Evolutionary conservation across 2,888 invertebrate species (phyloP).

Genomic region (Protophormia terraenovae): DNA sequence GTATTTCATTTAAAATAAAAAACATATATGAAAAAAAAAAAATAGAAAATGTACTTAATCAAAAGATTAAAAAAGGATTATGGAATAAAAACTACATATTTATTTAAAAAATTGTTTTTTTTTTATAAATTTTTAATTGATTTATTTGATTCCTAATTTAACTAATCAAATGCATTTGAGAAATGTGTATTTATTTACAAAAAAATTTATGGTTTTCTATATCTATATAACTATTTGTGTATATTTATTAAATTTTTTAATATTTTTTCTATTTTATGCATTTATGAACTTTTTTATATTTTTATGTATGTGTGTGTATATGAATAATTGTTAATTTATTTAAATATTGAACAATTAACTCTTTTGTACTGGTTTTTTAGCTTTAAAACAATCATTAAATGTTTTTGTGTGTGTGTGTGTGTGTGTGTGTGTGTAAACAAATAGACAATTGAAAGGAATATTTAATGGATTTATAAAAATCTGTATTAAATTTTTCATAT

Average conservation of each 20-base stretch:
- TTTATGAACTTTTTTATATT: neutral
- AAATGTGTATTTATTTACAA: constrained; percentile 25
- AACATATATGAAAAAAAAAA: neutral
- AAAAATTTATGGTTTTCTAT: neutral
- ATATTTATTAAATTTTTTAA: neutral
- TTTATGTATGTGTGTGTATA: neutral
- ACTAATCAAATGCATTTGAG: constrained; percentile 30
- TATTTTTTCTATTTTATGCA: neutral
- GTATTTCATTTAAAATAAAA: constrained; percentile 8
- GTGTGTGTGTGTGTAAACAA: neutral
- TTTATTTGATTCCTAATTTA: constrained; percentile 55
- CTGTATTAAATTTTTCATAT: neutral
- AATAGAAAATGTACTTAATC: constrained; percentile 54
- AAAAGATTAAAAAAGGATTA: constrained; percentile 50
- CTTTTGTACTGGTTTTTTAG: constrained; percentile 48
- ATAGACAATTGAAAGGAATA: neutral
- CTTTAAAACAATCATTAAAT: constrained; percentile 50
- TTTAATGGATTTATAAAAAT: neutral
- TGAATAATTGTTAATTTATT: constrained; percentile 24
- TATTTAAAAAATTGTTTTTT: neutral
- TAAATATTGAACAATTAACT: constrained; percentile 25
- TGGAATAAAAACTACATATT: constrained; percentile 19
- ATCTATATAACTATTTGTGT: neutral
- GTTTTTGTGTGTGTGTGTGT: constrained; percentile 19
- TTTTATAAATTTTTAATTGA: constrained; percentile 9